These are phyloP conservation scores for Oscheius sp. DNA, from an alignment of 1,140 invertebrate species.

Conservation along the genomic window DNA sequence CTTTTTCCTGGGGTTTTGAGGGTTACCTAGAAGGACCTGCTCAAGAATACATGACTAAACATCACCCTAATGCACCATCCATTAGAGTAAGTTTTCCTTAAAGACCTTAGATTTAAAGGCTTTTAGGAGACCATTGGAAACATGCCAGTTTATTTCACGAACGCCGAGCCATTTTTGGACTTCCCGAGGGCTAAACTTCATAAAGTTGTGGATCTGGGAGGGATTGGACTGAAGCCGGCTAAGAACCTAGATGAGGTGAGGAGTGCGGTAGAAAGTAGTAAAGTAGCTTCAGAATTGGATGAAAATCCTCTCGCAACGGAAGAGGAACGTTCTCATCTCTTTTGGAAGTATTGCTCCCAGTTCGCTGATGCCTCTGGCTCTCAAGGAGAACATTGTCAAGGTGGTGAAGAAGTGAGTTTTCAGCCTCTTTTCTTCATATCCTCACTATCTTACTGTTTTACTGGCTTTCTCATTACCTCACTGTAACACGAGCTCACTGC, in stretches of 20 bases:
- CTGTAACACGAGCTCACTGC: too few species aligned
- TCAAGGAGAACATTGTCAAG: conserved; percentile 20
- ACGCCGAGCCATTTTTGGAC: conserved; percentile 39
- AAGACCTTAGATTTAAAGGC: not conserved
- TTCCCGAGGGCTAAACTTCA: conserved; percentile 28
- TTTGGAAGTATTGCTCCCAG: conserved; percentile 32
- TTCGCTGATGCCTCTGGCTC: conserved; percentile 21
- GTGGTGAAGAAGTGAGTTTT: conserved; percentile 5
- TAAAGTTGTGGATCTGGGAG: conserved; percentile 41
- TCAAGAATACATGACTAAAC: not conserved
- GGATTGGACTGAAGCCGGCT: conserved; percentile 14
- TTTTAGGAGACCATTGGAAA: conserved; percentile 31
- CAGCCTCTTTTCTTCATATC: too few species aligned
- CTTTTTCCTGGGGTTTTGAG: not conserved
- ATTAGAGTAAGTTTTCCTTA: conserved; percentile 8
- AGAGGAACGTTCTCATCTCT: conserved; percentile 28
- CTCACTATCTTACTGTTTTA: too few species aligned
- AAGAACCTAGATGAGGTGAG: conserved; percentile 20
- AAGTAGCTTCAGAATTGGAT: conserved; percentile 32
- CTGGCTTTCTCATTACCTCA: too few species aligned
- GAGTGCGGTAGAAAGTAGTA: not conserved
- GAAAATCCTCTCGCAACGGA: conserved; percentile 26
- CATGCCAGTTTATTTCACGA: conserved; percentile 27
- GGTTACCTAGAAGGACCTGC: not conserved
- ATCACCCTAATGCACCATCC: not conserved